Evolutionary conservation across 2,888 invertebrate genomes (phyloP).

Genomic region (Pollenia angustigena): DNA sequence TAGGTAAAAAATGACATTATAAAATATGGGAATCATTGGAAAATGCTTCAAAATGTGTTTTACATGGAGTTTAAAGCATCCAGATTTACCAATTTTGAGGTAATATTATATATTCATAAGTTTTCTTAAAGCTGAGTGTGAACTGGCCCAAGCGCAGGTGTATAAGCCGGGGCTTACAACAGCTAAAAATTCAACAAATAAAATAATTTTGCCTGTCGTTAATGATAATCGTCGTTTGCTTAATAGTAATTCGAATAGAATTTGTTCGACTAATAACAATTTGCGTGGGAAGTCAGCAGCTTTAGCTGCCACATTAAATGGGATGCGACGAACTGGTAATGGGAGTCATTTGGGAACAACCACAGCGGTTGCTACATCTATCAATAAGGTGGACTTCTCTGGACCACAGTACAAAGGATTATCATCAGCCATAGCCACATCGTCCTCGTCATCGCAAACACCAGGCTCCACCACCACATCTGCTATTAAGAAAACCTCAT

Average conservation of each 20-base stretch:
- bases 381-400: constrained; percentile 75
- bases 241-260: constrained; percentile 74
- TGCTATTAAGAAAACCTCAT: constrained; percentile 58
- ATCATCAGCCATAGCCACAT: constrained; percentile 48
- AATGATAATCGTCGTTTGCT: constrained; percentile 63
- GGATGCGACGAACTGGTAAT: constrained; percentile 79
- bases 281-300: constrained; percentile 62
- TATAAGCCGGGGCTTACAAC: constrained; percentile 25
- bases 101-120: too few species aligned
- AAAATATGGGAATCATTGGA: too few species aligned
- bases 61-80: too few species aligned
- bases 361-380: constrained; percentile 76
- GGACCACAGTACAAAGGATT: constrained; percentile 67
- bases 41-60: too few species aligned
- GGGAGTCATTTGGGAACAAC: constrained; percentile 73
- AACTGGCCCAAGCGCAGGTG: constrained; percentile 83
- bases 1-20: too few species aligned
- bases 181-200: constrained; percentile 51
- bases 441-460: constrained; percentile 62
- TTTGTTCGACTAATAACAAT: constrained; percentile 71
- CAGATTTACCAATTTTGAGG: too few species aligned
- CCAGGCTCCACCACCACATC: constrained; percentile 50
- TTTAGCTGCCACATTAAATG: constrained; percentile 74
- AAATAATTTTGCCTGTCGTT: constrained; percentile 47
- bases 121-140: constrained; percentile 83